Evolutionary conservation across 2,888 invertebrate genomes (phyloP).

Genomic region (Saturnia japonica): DNA sequence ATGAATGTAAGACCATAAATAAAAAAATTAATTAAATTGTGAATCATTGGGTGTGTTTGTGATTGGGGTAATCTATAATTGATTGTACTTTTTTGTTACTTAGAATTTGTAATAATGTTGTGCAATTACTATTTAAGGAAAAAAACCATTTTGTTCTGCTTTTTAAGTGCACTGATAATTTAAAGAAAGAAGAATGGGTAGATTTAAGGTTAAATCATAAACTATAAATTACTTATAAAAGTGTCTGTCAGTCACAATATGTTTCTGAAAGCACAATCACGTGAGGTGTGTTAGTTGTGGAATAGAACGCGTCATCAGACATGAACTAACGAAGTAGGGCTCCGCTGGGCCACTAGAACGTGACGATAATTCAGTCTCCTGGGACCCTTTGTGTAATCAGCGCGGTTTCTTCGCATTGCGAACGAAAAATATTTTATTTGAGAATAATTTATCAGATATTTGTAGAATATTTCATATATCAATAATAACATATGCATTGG

Average conservation of each 20-base stretch:
- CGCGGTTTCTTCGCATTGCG: constrained; percentile 70
- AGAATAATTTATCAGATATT: constrained; percentile 42
- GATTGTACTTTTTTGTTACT: too few species aligned
- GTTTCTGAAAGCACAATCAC: constrained; percentile 43
- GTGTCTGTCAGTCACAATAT: constrained; percentile 8
- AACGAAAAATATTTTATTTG: constrained; percentile 48
- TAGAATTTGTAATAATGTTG: too few species aligned
- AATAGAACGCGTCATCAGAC: constrained; percentile 41
- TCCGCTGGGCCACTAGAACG: constrained; percentile 49
- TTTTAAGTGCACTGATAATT: not conserved
- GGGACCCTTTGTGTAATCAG: constrained; percentile 80
- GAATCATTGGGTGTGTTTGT: too few species aligned
- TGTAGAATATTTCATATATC: constrained; percentile 8
- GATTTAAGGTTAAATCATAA: not conserved
- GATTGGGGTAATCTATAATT: too few species aligned
- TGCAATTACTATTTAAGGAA: too few species aligned
- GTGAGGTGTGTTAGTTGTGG: constrained; percentile 35
- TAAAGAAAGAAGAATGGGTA: not conserved
- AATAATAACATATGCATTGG: not conserved
- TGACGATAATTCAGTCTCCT: constrained; percentile 74
- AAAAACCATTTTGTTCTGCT: not conserved
- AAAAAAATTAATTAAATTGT: too few species aligned
- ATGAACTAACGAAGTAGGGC: constrained; percentile 71
- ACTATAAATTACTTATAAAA: constrained; percentile 7
- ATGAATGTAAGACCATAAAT: too few species aligned